These are phyloP conservation scores for Selene dorsalis DNA, from an alignment of 2,797 vertebrate species.

Conservation along the genomic window DNA sequence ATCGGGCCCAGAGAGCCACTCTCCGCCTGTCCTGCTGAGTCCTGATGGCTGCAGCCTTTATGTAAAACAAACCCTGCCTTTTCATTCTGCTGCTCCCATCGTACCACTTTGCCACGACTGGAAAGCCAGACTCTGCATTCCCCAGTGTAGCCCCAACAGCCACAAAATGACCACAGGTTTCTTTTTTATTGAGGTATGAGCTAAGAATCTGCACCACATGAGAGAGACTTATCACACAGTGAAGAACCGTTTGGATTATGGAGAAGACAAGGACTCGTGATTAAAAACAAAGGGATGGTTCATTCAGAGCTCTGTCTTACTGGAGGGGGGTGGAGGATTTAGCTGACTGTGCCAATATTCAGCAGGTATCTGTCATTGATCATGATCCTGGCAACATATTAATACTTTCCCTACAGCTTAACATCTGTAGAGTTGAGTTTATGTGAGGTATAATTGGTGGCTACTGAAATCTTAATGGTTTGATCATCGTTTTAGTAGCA, in stretches of 20 bases:
- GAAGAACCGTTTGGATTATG: conserved; percentile 75
- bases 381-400: conserved; percentile 71
- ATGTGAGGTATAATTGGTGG: conserved; percentile 63
- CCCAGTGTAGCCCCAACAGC: conserved; percentile 72
- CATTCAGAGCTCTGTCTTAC: conserved; percentile 68
- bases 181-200: conserved; percentile 79
- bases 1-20: conserved; percentile 79
- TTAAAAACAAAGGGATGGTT: conserved; percentile 79
- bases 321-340: conserved; percentile 72
- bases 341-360: conserved; percentile 72
- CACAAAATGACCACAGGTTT: conserved; percentile 77
- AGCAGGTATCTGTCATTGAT: conserved; percentile 71
- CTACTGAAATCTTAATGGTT: conserved; percentile 70
- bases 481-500: conserved; percentile 46
- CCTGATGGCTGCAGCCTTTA: conserved; percentile 83
- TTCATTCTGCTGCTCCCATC: conserved; percentile 81
- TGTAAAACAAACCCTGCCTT: conserved; percentile 86
- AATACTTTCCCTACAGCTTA: conserved; percentile 67
- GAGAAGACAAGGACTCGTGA: conserved; percentile 63
- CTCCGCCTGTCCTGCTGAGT: conserved; percentile 80
- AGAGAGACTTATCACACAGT: conserved; percentile 78
- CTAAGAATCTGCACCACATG: conserved; percentile 70
- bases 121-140: conserved; percentile 74
- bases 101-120: conserved; percentile 53
- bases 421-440: conserved; percentile 74